These are phyloP conservation scores for Lacerta agilis DNA, from an alignment of 2,797 vertebrate genomes.

Conservation along the genomic window DNA sequence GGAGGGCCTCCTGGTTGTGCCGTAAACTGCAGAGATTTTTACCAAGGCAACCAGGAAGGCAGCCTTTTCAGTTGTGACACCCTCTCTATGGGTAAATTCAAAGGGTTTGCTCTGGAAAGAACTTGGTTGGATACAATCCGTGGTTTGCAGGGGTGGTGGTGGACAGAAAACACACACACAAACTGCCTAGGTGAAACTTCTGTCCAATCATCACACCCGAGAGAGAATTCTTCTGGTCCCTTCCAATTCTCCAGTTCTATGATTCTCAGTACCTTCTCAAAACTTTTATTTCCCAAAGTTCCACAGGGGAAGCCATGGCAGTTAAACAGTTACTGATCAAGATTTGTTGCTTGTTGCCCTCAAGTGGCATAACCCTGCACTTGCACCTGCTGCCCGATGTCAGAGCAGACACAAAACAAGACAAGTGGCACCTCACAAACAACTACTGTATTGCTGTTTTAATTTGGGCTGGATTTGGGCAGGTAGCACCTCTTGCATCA, in stretches of 20 bases:
- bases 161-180: too few relatives aligned
- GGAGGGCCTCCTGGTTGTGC: too few relatives aligned
- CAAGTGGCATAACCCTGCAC: not conserved
- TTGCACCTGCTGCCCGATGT: constrained; percentile 3
- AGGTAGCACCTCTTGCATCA: not conserved
- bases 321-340: not conserved
- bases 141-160: not conserved
- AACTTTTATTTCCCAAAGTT: not conserved
- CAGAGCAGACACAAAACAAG: not conserved
- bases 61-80: too few relatives aligned
- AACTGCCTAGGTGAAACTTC: not conserved
- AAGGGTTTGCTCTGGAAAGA: too few relatives aligned
- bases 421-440: constrained; percentile 15
- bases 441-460: not conserved
- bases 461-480: not conserved
- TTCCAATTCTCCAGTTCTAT: too few relatives aligned
- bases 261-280: not conserved
- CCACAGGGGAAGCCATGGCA: not conserved
- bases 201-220: not conserved
- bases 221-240: too few relatives aligned
- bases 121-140: not conserved
- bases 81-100: too few relatives aligned
- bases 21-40: too few relatives aligned
- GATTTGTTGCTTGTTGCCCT: not conserved
- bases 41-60: too few relatives aligned